Percentiles rank a stretch among this genome's conserved stretches.
Conservation (phyloP, 1,140 invertebrate genomes). For the Atopsyche davidsoni region DNA sequence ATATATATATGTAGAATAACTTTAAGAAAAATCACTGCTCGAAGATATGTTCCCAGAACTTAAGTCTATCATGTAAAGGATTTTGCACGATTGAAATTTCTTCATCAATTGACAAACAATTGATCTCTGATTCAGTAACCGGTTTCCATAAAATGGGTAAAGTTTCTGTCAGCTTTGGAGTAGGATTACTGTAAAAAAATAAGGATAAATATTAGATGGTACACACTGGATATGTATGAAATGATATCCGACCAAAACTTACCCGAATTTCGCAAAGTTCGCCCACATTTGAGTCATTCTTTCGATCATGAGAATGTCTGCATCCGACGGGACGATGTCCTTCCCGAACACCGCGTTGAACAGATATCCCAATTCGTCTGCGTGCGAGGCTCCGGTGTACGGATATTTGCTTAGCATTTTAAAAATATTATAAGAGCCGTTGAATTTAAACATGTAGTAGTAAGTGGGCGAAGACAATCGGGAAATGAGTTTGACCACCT, state of each 20-base stretch:
- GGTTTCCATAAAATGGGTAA: constrained; percentile 39
- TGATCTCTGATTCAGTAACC: constrained; percentile 23
- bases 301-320: constrained; percentile 36
- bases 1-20: too few relatives aligned
- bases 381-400: constrained; percentile 39
- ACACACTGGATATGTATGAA: neutral
- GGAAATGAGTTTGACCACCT: constrained; percentile 1
- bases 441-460: constrained; percentile 36
- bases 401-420: constrained; percentile 37
- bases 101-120: constrained; percentile 18
- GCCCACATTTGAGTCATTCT: constrained; percentile 46
- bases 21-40: too few relatives aligned
- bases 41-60: constrained; percentile 8
- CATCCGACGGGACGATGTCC: constrained; percentile 32
- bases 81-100: constrained; percentile 7
- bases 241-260: constrained; percentile 11
- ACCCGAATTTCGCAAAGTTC: constrained; percentile 33
- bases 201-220: neutral
- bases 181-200: constrained; percentile 37
- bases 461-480: constrained; percentile 22
- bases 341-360: constrained; percentile 29
- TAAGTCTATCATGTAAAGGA: constrained; percentile 16
- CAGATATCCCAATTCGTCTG: constrained; percentile 41
- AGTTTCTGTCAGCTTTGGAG: constrained; percentile 33
- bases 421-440: constrained; percentile 35